These are phyloP conservation scores for Anthrax anthrax DNA, from an alignment of 2,888 invertebrate species.

Conservation along the genomic window DNA sequence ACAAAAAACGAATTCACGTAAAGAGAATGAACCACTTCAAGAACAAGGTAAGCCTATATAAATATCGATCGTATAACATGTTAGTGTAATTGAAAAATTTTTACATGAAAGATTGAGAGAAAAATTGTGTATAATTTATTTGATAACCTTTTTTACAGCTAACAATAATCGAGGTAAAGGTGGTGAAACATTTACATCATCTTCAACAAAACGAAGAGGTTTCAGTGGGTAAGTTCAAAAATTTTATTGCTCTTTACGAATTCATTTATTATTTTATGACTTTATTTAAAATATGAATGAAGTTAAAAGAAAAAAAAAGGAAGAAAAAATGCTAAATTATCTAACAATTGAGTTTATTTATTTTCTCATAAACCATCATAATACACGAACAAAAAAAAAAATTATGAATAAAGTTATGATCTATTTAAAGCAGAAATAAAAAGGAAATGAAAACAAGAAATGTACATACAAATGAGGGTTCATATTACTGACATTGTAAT, in stretches of 20 bases:
- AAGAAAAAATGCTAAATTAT: no score
- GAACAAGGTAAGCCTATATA: slow-evolving; percentile 26
- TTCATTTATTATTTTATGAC: no score
- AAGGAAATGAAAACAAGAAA: no score
- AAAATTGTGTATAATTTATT: background rate
- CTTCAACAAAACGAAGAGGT: slow-evolving; percentile 69
- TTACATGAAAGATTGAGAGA: background rate
- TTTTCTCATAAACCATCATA: no score
- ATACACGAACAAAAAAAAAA: no score
- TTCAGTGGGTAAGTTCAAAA: slow-evolving; percentile 65
- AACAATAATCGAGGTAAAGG: slow-evolving; percentile 35
- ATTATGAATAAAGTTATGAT: no score
- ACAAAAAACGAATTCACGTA: slow-evolving; percentile 26
- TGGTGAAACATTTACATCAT: slow-evolving; percentile 45
- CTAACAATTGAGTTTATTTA: no score
- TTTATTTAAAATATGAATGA: no score
- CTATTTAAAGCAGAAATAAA: no score
- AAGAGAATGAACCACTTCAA: slow-evolving; percentile 29
- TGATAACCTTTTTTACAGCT: slow-evolving; percentile 33
- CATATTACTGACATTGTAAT: no score
- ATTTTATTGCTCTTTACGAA: background rate
- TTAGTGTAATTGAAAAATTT: background rate
- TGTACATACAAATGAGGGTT: no score
- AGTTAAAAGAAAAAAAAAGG: no score
- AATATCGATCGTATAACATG: background rate